Base-by-base conservation (phyloP, 2,888 invertebrate genomes). In the Tolmerus cingulatus region DNA sequence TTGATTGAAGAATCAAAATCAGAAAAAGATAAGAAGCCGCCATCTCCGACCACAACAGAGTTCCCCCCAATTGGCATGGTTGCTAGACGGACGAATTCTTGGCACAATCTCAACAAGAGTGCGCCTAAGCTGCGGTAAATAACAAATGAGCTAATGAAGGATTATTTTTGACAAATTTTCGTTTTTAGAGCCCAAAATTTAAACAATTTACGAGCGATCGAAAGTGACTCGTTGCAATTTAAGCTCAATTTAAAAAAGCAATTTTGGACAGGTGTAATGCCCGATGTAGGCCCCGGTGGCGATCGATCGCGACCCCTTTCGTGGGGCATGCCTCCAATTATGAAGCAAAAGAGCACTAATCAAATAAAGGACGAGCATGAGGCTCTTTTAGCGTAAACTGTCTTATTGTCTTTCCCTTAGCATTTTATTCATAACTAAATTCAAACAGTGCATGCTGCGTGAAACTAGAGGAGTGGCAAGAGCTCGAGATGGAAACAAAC, bases 221-320 rank as follows among this genome's bases (percentile, higher is more conserved):
- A 89, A 46, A 87, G 89, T 79, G 93, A 92, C 19, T 92, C 91
- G 34, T 87, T 92, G 23, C 95, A 96, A 92, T 94, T 96, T 8
- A 96, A 95, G 91, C 91, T 96, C 7, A 94, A 95, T 0, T 91
- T 96, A 40, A 95, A 95, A 90, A 95, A 95, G 91, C 95, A 95
- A 92, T 94, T 96, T 78, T 97, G 97, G 97, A 95, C 95, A 2
- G 96, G 96, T 5, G 89, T 92, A 88, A 89, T 94, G 93, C 89
- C 94, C 93, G 90, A 92, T 90, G 16, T 91, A 2, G 87, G 79
- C 5, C 87, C 79, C 7, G 74, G 84, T 14, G 90, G 16, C 34
- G 88, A 89, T 16, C 88, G 87, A 43, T 88, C 82, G 37, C 90
- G 92, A 79, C 95, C 96, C 0, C 89, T 96, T 30, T 95, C 95